These are phyloP conservation scores for Sarcophaga peregrina DNA, from an alignment of 1,140 invertebrate genomes.

Conservation along the genomic window DNA sequence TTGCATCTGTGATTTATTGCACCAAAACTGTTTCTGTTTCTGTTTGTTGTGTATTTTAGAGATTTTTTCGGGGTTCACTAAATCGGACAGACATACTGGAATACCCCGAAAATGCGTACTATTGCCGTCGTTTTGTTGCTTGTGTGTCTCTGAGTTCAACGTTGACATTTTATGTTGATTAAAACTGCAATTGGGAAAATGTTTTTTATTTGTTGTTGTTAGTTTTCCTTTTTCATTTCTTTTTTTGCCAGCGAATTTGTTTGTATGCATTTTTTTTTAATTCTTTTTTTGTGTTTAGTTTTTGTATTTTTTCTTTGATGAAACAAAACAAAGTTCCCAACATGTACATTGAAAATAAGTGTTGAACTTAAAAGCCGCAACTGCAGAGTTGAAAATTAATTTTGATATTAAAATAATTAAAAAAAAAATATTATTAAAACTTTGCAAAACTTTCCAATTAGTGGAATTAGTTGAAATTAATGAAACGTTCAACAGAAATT, in stretches of 20 bases:
- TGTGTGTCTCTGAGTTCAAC: background rate
- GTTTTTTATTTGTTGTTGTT: background rate
- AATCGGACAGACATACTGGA: background rate
- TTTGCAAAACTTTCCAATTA: no score
- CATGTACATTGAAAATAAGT: background rate
- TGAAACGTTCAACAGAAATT: no score
- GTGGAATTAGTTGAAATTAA: no score
- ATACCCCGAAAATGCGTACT: background rate
- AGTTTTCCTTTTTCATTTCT: background rate
- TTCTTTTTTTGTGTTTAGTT: background rate
- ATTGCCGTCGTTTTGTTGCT: background rate
- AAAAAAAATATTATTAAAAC: no score
- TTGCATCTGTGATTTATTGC: conserved; percentile 39
- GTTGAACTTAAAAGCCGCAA: background rate
- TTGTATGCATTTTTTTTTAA: background rate
- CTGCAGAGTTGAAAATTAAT: no score
- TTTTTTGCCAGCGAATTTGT: no score
- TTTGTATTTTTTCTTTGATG: background rate
- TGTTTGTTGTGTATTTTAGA: conserved; percentile 16
- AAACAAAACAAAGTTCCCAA: background rate
- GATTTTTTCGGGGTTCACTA: background rate
- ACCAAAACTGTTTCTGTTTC: conserved; percentile 10
- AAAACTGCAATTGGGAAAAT: conserved; percentile 31
- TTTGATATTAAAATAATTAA: no score
- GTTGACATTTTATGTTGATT: conserved; percentile 40